Conservation (phyloP, 2,797 vertebrate species). For the Cygnus olor region DNA sequence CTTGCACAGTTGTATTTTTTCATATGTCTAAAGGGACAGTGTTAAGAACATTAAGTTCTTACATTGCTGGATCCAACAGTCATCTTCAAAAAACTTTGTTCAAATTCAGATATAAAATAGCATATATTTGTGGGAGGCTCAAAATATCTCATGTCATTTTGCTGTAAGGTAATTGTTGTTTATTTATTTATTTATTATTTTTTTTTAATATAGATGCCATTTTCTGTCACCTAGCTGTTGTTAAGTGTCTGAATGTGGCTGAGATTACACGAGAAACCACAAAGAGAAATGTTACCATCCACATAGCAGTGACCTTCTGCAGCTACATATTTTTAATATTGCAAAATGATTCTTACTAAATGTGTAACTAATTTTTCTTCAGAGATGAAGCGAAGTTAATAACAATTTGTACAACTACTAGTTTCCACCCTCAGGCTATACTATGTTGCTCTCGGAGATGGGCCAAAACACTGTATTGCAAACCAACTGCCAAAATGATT, state of each 20-base stretch:
- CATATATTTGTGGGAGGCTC: background rate
- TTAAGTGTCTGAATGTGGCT: background rate
- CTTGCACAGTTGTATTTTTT: rapidly evolving
- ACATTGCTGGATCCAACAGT: background rate
- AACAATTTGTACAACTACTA: background rate
- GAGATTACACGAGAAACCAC: background rate
- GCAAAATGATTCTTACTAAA: background rate
- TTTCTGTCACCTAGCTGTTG: background rate
- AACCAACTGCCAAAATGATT: slow-evolving; percentile 24
- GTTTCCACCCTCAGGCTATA: slow-evolving; percentile 24
- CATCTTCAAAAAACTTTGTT: background rate
- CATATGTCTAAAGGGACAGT: background rate
- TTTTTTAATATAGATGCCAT: background rate
- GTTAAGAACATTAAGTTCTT: background rate
- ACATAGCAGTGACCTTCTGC: background rate
- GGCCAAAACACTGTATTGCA: slow-evolving; percentile 17
- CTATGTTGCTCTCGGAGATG: background rate
- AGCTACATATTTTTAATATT: background rate
- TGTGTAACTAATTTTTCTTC: background rate
- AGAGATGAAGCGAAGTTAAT: background rate
- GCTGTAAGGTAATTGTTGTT: background rate
- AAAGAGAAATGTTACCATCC: background rate
- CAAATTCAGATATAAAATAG: background rate
- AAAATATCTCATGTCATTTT: background rate
- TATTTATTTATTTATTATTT: background rate